Evolutionary conservation across 1,140 invertebrate species (phyloP), one percentile per base, ranked within the genome.

Genomic region (Pachypeltis micranthus): DNA sequence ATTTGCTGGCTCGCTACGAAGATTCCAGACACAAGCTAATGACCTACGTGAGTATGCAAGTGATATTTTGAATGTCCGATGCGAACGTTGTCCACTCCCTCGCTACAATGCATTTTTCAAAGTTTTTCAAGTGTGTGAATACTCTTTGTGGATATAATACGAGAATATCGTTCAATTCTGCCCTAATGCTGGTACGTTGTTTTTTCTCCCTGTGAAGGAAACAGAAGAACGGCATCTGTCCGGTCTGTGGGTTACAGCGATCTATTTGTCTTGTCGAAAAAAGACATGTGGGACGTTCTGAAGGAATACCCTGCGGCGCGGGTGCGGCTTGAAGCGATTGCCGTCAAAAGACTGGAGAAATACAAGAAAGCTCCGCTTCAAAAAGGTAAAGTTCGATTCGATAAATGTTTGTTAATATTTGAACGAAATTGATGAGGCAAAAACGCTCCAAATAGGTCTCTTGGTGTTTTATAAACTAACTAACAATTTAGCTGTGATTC

Each of bases 201-300:
- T 7, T 39, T 39, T 7, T 39, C 31, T 72, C 74, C 73, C 74
- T 74, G 70, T 74, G 73, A 81, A 93, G 91, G 95, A 73, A 98
- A 98, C 80, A 83, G 94, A 74, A 83, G 93, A 74, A 97, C 94
- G 75, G 94, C 94, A 63, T 93, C 90, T 67, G 95, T 98, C 63
- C 82, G 93, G 67, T 98, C 94, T 31, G 95, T 98, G 54, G 95
- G 96, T 65, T 99, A 98, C 79, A 96, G 93, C 70, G 95, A 98
- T 78, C 82, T 99, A 63, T 99, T 98, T 79, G 94, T 97, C 69
- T 84, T 99, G 57, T 94, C 91, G 73, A 99, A 99, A 83, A 94
- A 96, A 78, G 96, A 98, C 78, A 93, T 99, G 87, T 98, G 96
- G 96, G 96, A 98, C 75, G 96, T 98, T 26, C 80, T 98, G 57